These are phyloP conservation scores for Pristionchus fissidentatus DNA, from an alignment of 2,888 invertebrate species.

Conservation along the genomic window DNA sequence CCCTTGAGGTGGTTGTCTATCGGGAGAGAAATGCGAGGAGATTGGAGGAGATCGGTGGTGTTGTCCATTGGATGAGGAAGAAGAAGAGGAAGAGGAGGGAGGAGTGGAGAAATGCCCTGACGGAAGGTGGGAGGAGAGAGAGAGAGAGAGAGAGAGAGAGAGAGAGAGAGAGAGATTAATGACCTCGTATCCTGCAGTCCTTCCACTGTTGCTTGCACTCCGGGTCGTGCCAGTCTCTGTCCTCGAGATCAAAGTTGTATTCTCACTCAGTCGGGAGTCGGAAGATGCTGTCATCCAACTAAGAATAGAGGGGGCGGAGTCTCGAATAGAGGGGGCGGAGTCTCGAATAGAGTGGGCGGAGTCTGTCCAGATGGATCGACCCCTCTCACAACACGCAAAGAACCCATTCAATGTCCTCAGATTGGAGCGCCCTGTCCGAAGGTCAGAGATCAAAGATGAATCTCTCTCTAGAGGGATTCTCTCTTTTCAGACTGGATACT, in stretches of 20 bases:
- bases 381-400: constrained; percentile 52
- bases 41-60: constrained; percentile 58
- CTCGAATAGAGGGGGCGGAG: constrained; percentile 17
- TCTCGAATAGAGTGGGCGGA: no score
- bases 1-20: constrained; percentile 58
- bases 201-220: background rate
- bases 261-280: background rate
- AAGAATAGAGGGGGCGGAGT: constrained; percentile 10
- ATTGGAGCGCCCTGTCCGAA: constrained; percentile 56
- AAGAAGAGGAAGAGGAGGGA: constrained; percentile 8
- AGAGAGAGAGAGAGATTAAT: background rate
- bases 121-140: constrained; percentile 40
- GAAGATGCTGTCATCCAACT: constrained; percentile 24
- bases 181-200: background rate
- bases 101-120: constrained; percentile 41
- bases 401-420: constrained; percentile 55
- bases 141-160: background rate
- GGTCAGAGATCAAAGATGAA: constrained; percentile 18
- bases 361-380: constrained; percentile 54
- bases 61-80: constrained; percentile 55
- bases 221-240: background rate
- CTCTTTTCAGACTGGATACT: constrained; percentile 52
- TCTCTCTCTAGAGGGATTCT: background rate
- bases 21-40: constrained; percentile 59
- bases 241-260: constrained; percentile 5